phyloP scores from a whole-genome alignment of 1,140 invertebrate genomes.

The Thaumetopoea pityocampa region DNA sequence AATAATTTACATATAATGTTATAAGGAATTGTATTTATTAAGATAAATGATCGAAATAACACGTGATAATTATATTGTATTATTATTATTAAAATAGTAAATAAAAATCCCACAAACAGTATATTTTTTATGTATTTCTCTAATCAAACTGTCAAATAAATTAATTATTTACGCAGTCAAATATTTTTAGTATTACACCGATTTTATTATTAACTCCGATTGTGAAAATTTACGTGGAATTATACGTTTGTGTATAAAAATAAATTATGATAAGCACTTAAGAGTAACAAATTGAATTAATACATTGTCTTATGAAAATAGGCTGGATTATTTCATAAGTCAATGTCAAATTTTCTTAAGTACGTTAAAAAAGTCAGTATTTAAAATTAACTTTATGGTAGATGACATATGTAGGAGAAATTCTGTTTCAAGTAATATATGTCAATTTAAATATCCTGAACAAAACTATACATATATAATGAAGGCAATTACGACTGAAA shows the following conservation, averaged over 20 bases:
- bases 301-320: conserved; percentile 38
- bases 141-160: conserved; percentile 12
- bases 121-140: conserved; percentile 7
- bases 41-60: not conserved
- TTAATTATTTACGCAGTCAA: conserved; percentile 15
- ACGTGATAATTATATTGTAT: not conserved
- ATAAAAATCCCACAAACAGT: not conserved
- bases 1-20: conserved; percentile 20
- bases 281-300: not conserved
- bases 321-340: conserved; percentile 42
- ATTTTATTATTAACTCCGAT: conserved; percentile 15
- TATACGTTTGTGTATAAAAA: not conserved
- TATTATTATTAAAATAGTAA: not conserved
- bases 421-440: too few species aligned
- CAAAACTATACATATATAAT: too few species aligned
- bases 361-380: conserved; percentile 3
- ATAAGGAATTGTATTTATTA: not conserved
- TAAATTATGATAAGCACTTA: not conserved
- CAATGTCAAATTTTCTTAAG: conserved; percentile 14
- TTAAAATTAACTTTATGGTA: not conserved
- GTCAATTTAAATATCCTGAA: too few species aligned
- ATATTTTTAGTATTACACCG: too few species aligned
- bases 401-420: too few species aligned
- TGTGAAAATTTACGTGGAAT: conserved; percentile 17
- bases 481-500: too few species aligned